Evolutionary conservation across 2,888 invertebrate genomes (phyloP), one percentile per base, ranked within the genome.

Genomic region (Pocota personata): DNA sequence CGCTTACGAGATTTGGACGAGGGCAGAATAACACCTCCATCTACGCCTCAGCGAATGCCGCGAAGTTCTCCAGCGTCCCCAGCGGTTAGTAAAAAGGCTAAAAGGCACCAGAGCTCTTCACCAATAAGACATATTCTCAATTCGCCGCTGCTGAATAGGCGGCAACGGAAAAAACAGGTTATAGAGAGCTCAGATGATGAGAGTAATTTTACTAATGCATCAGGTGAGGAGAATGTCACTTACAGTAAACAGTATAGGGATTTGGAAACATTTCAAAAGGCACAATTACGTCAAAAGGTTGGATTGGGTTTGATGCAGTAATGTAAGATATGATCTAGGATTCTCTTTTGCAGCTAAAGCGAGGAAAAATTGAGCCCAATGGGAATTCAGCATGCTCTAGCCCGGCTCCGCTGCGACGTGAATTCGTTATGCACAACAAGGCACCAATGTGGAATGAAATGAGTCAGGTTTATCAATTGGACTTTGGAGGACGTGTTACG

Each of bases 371-470:
- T 87, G 94, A 94, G 87, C 93, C 94, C 0, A 93, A 93, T 89
- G 93, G 93, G 87, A 89, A 93, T 30, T 90, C 89, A 19, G 90
- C 89, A 19, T 91, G 90, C 16, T 92, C 90, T 67, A 91, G 90
- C 87, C 91, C 92, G 10, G 92, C 93, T 30, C 93, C 94, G 0
- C 93, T 95, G 87, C 93, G 96, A 48, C 93, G 96, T 5, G 97
- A 98, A 93, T 97, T 98, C 90, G 95, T 98, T 57, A 98, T 99
- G 97, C 98, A 98, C 93, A 99, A 99, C 93, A 99, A 99, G 93
- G 95, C 95, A 77, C 98, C 98, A 12, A 96, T 98, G 95, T 99
- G 99, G 99, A 99, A 99, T 92, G 99, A 99, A 93, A 97, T 97
- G 93, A 98, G 98, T 91, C 99, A 99, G 93, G 99, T 99, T 12